phyloP scores from a whole-genome alignment of 2,888 invertebrate genomes.

The Geotrupes spiniger region DNA sequence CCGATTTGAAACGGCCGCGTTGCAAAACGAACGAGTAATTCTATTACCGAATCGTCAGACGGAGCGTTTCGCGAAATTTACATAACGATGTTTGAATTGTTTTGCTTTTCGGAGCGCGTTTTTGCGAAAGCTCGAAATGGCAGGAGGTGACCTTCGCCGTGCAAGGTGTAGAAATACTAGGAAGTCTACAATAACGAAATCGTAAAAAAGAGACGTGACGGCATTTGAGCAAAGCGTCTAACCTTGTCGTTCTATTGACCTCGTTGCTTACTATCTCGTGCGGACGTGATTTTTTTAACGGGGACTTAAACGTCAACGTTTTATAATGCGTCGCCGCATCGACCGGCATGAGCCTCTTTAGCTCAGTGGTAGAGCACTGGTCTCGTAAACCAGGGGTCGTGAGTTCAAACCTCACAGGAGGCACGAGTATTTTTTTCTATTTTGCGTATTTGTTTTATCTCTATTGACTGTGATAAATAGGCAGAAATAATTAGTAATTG shows the following conservation, averaged over 20 bases:
- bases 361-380: constrained; percentile 83
- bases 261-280: constrained; percentile 5
- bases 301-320: background rate
- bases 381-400: constrained; percentile 83
- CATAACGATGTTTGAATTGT: too few species aligned
- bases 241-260: constrained; percentile 25
- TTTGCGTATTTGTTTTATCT: background rate
- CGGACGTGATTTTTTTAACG: background rate
- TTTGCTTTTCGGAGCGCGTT: too few species aligned
- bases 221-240: constrained; percentile 20
- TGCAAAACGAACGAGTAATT: too few species aligned
- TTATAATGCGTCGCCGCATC: background rate
- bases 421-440: constrained; percentile 48
- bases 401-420: constrained; percentile 81
- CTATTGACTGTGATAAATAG: too few species aligned
- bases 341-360: constrained; percentile 62
- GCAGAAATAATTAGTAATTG: too few species aligned
- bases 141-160: constrained; percentile 19
- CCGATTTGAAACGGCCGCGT: too few species aligned
- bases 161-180: constrained; percentile 22
- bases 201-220: constrained; percentile 19
- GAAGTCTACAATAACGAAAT: constrained; percentile 21
- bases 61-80: too few species aligned
- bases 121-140: constrained; percentile 10
- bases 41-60: too few species aligned